A percentile compares a stretch with the other conserved stretches of the same genome.
These are phyloP conservation scores for Artibeus jamaicensis DNA, from an alignment of 2,797 vertebrate species.

Conservation along the genomic window DNA sequence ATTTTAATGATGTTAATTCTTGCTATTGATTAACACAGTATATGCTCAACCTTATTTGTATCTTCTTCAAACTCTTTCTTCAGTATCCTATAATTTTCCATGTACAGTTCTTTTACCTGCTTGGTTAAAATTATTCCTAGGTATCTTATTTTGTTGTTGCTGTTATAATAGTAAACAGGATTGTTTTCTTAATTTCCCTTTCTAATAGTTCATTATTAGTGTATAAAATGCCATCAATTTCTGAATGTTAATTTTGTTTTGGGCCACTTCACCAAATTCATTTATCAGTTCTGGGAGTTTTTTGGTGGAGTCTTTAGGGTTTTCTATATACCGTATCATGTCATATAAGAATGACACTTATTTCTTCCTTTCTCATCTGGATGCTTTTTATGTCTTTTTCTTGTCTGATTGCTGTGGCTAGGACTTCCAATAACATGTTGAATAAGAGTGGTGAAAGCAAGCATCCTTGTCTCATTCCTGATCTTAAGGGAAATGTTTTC, in stretches of 20 bases:
- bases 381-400: neutral
- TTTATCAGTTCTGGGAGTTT: neutral
- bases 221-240: neutral
- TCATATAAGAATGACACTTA: neutral
- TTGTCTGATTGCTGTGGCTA: neutral
- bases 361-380: neutral
- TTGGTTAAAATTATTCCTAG: neutral
- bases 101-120: neutral
- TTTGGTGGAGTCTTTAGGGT: neutral
- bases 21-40: neutral
- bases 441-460: neutral
- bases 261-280: neutral
- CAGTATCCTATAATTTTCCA: neutral
- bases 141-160: neutral
- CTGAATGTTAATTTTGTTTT: neutral
- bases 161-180: neutral
- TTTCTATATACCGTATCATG: neutral
- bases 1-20: neutral
- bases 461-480: neutral
- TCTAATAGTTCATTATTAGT: neutral
- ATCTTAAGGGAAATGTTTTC: neutral
- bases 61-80: neutral
- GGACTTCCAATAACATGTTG: neutral
- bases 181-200: neutral
- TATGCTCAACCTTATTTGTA: neutral